Evolutionary conservation across 2,888 invertebrate species (phyloP), one percentile per base, ranked within the genome.

Genomic region (Noctuana brunneofusca): DNA sequence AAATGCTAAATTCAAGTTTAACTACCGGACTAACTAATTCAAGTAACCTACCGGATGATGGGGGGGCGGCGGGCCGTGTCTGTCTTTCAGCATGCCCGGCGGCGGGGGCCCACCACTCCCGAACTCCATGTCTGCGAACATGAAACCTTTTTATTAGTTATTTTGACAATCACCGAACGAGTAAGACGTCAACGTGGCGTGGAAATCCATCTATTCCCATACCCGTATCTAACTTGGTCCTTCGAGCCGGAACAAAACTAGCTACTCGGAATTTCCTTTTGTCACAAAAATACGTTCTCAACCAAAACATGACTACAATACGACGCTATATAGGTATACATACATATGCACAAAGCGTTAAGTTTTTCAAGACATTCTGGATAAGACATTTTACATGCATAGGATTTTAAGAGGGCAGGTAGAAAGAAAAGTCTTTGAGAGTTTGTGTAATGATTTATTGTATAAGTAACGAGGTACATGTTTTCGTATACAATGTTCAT

Each of bases 71-170:
- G 93, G 92, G 0, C 93, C 92, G 69, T 89, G 89, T 72, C 93
- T 89, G 63, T 94, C 93, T 79, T 93, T 94, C 92, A 93, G 93
- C 83, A 94, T 88, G 3, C 93, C 93, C 16, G 93, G 88, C 0
- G 86, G 89, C 46, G 90, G 90, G 0, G 90, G 89, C 38, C 90
- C 90, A 1, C 91, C 91, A 67, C 91, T 87, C 0, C 92, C 90
- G 69, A 79, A 92, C 52, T 92, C 92, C 90, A 92, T 89, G 64
- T 92, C 92, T 91, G 85, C 5, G 78, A 79, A 48, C 65, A 69
- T 69, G 27, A 65, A 58, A 48, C 46, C 56, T 63, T 14, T 3
- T n/a, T 18, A 49, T 62, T 22, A 62, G 24, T 60, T 54, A 60
- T 54, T 30, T 38, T 38, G 60, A 35, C 18, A 38, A 48, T 27